These are phyloP conservation scores for Abrostola tripartita DNA, from an alignment of 2,888 invertebrate genomes.

Conservation along the genomic window DNA sequence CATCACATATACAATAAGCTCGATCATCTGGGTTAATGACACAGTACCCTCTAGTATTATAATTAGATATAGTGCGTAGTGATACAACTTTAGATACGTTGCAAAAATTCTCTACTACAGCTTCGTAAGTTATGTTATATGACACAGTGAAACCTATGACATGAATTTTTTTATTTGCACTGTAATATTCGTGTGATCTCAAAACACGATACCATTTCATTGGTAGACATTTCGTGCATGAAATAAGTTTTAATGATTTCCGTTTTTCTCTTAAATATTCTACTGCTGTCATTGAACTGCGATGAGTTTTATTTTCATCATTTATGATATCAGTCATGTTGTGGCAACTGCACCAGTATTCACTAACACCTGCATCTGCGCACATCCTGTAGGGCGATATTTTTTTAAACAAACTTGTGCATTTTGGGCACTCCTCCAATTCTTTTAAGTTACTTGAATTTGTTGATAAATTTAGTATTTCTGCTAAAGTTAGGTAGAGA, in stretches of 20 bases:
- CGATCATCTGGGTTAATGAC: conserved; percentile 61
- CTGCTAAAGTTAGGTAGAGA: conserved; percentile 90
- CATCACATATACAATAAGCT: conserved; percentile 68
- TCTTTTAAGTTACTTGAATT: conserved; percentile 62
- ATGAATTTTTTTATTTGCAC: conserved; percentile 77
- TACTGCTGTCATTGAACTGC: conserved; percentile 81
- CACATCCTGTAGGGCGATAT: conserved; percentile 89
- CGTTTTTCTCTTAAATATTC: conserved; percentile 61
- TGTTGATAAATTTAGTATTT: conserved; percentile 85
- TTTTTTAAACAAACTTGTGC: conserved; percentile 89
- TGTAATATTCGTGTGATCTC: conserved; percentile 76
- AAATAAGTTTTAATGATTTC: conserved; percentile 60
- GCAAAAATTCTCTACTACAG: conserved; percentile 85
- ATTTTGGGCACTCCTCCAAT: conserved; percentile 89
- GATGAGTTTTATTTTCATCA: conserved; percentile 74
- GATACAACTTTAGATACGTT: conserved; percentile 80
- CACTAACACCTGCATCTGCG: conserved; percentile 89
- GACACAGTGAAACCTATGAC: conserved; percentile 90
- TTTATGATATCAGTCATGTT: conserved; percentile 68
- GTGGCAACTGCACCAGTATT: conserved; percentile 93
- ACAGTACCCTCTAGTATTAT: conserved; percentile 68
- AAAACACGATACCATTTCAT: conserved; percentile 84
- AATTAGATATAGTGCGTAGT: conserved; percentile 78
- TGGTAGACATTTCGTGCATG: conserved; percentile 81
- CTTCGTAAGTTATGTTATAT: conserved; percentile 90